Base-by-base conservation (phyloP, 1,140 invertebrate species). In the Trichomalopsis sarcophagae region DNA sequence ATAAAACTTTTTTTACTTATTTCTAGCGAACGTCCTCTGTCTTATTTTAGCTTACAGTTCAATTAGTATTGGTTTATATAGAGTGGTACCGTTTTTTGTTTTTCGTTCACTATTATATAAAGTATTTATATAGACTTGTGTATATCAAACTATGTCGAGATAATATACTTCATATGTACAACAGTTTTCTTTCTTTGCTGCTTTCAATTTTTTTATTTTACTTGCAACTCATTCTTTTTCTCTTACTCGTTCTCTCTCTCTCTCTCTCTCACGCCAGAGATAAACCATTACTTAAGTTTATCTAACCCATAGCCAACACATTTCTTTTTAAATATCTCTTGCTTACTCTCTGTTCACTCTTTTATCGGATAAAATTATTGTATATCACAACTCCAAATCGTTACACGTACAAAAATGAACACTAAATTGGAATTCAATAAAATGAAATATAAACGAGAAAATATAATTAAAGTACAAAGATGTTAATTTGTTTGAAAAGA, bases 91-190 rank as follows among this genome's bases (percentile, higher is more conserved):
- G 88, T 89, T 90, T 88, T 89, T 87, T 85, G 82, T 91, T 89
- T 86, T 86, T 84, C 78, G 77, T 84, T 86, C 75, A 89, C 89
- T 91, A 91, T 90, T 86, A 91, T 91, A 91, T 92, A 91, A 93
- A 92, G 91, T 92, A 91, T 91, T 92, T 92, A 91, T 91, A 91
- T 91, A 90, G 90, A 92, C 87, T 91, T 91, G 90, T 88, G 89
- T 91, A 92, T 93, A 92, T 92, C 90, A 93, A 93, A 92, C 91
- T 93, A 93, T 90, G 84, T 90, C 87, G 89, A 90, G 86, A 90
- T 90, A 90, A 91, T 86, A 88, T 87, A 88, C 88, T 89, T 89
- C 86, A 88, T 93, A 93, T 93, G 90, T 93, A 93, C 92, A 93
- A 87, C 87, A 89, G 86, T 87, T 89, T 88, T 88, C 85, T 89